phyloP scores from a whole-genome alignment of 2,113 vertebrate species.

The Paramisgurnus dabryanus region DNA sequence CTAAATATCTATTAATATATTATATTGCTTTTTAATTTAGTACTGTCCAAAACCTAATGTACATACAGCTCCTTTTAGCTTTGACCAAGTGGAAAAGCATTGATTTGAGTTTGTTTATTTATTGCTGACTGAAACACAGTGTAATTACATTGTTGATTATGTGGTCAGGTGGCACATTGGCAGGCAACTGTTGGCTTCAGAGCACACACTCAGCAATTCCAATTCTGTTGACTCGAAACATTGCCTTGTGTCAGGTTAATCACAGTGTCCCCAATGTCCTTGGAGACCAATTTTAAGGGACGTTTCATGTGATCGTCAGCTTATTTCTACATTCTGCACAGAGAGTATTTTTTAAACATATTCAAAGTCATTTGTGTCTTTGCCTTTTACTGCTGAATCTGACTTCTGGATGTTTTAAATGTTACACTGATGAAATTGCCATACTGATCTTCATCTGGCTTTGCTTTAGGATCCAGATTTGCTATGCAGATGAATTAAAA shows the following conservation, averaged over 20 bases:
- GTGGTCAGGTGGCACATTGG: conserved; percentile 13
- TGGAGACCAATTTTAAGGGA: conserved; percentile 49
- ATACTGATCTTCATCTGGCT: too few species aligned
- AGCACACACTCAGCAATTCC: conserved; percentile 43
- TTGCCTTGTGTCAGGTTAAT: conserved; percentile 71
- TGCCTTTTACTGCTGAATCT: background rate
- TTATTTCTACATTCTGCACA: background rate
- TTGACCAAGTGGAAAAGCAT: background rate
- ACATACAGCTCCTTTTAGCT: background rate
- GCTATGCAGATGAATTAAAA: too few species aligned
- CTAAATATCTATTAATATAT: too few species aligned
- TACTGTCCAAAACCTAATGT: too few species aligned
- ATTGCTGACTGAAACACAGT: conserved; percentile 9
- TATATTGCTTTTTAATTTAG: too few species aligned
- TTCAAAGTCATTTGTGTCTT: background rate
- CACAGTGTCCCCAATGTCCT: conserved; percentile 62
- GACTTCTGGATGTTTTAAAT: background rate
- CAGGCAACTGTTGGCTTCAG: conserved; percentile 6
- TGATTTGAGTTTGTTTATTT: background rate
- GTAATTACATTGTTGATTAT: conserved; percentile 18
- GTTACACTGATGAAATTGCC: background rate
- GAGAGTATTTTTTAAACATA: conserved; percentile 10
- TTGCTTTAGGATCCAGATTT: too few species aligned
- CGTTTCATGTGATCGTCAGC: conserved; percentile 70
- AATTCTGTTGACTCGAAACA: conserved; percentile 57